Evolutionary conservation across 2,113 vertebrate genomes (phyloP).

Genomic region (mouse (Mus musculus)): GRCm39 chrX:136465501-136466000

Average conservation of each 20-base stretch:
- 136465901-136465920: constrained; percentile 17
- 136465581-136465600: background rate
- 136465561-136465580: background rate
- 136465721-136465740: background rate
- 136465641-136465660: background rate
- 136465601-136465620: background rate
- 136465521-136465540: background rate
- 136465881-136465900: background rate
- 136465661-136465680: background rate
- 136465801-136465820: background rate
- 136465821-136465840: background rate
- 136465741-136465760: constrained; percentile 22
- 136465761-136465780: background rate
- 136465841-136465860: background rate
- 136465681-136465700: background rate
- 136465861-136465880: background rate
- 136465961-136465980: background rate
- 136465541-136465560: background rate
- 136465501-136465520: background rate
- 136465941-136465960: background rate
- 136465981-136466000: background rate
- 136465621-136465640: background rate
- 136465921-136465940: background rate
- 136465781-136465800: background rate
- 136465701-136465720: background rate